Base-by-base conservation (phyloP, 2,888 invertebrate species). In the Idaea biselata region DNA sequence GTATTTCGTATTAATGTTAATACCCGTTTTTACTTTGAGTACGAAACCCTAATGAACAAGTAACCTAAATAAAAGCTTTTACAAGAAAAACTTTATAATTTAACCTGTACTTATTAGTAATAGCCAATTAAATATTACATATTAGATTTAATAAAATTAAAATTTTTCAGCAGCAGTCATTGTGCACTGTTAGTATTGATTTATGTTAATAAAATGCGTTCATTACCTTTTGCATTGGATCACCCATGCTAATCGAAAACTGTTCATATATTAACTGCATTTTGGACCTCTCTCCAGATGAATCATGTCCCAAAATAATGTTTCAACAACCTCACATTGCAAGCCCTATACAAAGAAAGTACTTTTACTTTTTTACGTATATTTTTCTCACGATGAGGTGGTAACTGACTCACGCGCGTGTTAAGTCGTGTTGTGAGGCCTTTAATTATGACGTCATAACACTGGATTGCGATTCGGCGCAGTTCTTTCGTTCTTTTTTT, bases 391-490 rank as follows among this genome's bases (percentile, higher is more conserved):
- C 87, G 86, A 78, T 73, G 67, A 66, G 68, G 71, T 71, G 68
- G 70, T 76, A 18, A 56, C 79, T 89, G 88, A 91, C 79, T 91
- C 89, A 72, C 75, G 73, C 74, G 74, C 74, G 72, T 77, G 80
- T 80, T 82, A 79, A 76, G 74, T 78, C 81, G 81, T 79, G 79
- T 81, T 68, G 56, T 73, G 78, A 75, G 78, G 70, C 80, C 88
- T 79, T 84, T 87, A 87, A 89, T 90, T 88, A 89, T 91, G 90
- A 89, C 88, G 87, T 87, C 88, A 90, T 85, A 81, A 75, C 78
- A 69, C 71, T 72, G 76, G 78, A 75, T 68, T 70, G 82, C 77
- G 75, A 75, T 66, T 70, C 73, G 72, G 72, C 73, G 44, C 44
- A 11, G 44, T 44, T 44, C 44, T 11, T 25, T 25, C 76, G 75